Evolutionary conservation across 2,113 vertebrate genomes (phyloP), one percentile per base, ranked within the genome.

Genomic region (Emydura subglobosa): DNA sequence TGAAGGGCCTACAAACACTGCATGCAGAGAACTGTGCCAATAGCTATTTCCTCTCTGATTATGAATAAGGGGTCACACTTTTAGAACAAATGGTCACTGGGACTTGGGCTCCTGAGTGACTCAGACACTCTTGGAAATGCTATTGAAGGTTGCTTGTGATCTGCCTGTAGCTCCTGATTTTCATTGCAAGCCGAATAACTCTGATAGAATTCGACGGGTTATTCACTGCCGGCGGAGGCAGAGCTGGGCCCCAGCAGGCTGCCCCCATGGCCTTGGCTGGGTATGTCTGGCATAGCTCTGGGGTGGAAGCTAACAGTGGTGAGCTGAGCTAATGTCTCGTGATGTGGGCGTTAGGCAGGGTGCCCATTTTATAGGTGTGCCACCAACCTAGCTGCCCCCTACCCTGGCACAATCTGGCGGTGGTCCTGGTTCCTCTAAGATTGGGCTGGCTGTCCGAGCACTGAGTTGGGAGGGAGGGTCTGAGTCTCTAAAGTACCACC

Each of bases 211-310:
- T 76, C 10, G 55, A 88, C 57, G 24, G 76, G 68, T 90, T 1
- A 42, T 1, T 95, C 68, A 85, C n/a, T 51, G 83, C 13, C 4
- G 89, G 54, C 42, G 78, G 87, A 90, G 88, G 51, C 54, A 90
- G 88, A 87, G 79, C 27, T 21, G 42, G 94, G n/a, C 85, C 88
- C 68, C n/a, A 29, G 47, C 83, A 92, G 59, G 50, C 90, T 92
- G 44, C 29, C 83, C 5, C 57, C 88, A 13, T 84, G 81, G 76
- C 68, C 39, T 85, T 93, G 57, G 59, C 80, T 76, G 74, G 76
- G 27, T 79, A 21, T 1, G 72, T 53, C 50, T 94, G 90, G 79
- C 74, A 65, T 12, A 4, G 9, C 34, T 59, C 22, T 85, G 92
- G 72, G 72, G 7, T 22, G 78, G 82, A 42, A 91, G 84, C 76